Percentiles rank a stretch among this genome's conserved stretches.
Conservation (phyloP, 2,797 vertebrate species). For the Chrosomus eos region DNA sequence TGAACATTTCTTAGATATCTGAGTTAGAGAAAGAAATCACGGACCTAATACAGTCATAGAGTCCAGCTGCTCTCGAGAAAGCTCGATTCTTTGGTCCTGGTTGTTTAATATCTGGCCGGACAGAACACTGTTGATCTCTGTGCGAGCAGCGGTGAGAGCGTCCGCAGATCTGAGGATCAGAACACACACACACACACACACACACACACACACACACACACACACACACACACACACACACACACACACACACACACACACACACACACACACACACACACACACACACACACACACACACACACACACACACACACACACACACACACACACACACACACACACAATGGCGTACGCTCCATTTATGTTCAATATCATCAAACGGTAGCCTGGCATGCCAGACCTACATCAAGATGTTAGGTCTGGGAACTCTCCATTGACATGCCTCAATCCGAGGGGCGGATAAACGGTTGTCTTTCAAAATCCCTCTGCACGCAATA, state of each 20-base stretch:
- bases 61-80: constrained; percentile 64
- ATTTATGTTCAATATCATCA: too few species aligned
- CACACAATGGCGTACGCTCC: too few species aligned
- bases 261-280: not conserved
- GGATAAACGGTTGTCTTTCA: too few species aligned
- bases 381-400: too few species aligned
- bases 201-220: too few species aligned
- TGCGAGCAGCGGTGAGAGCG: constrained; percentile 57
- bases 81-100: constrained; percentile 43
- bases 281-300: constrained; percentile 28
- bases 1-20: not conserved
- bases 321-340: not conserved
- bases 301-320: constrained; percentile 22
- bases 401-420: too few species aligned
- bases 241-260: too few species aligned
- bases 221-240: too few species aligned
- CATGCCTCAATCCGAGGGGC: too few species aligned
- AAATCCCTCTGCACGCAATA: too few species aligned
- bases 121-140: constrained; percentile 59
- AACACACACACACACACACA: constrained; percentile 25
- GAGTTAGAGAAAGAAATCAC: not conserved
- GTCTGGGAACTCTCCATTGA: too few species aligned
- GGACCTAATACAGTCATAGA: constrained; percentile 64
- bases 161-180: constrained; percentile 52
- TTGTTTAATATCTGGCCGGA: constrained; percentile 40